Percentiles rank a stretch among this genome's conserved stretches.
Evolutionary conservation across 2,113 vertebrate genomes (phyloP).

Genomic region (Microcebus ravelobensis): DNA sequence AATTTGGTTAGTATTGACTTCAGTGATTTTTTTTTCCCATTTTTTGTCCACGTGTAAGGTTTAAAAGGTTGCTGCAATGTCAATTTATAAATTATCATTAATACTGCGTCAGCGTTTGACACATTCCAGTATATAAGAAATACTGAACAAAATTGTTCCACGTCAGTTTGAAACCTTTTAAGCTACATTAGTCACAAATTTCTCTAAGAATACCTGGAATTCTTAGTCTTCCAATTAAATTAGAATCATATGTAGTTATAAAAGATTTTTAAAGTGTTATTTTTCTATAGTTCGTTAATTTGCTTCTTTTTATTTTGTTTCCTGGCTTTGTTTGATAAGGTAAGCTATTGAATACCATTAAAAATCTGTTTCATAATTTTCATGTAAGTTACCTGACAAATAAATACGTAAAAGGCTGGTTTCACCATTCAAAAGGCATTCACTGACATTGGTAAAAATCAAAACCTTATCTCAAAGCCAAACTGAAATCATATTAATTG

Average conservation of each 20-base stretch:
- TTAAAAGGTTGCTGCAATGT: conserved; percentile 50
- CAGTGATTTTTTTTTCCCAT: background rate
- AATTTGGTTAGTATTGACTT: background rate
- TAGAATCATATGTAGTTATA: background rate
- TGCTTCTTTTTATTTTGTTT: background rate
- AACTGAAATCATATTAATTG: conserved; percentile 77
- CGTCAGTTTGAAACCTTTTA: conserved; percentile 63
- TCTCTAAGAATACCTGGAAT: conserved; percentile 60
- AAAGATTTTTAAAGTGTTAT: background rate
- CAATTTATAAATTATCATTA: conserved; percentile 71
- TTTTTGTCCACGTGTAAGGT: conserved; percentile 1
- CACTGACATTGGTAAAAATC: conserved; percentile 65
- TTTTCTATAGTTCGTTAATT: conserved; percentile 40
- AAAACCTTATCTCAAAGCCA: conserved; percentile 69
- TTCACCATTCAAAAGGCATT: conserved; percentile 67
- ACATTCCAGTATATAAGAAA: conserved; percentile 65
- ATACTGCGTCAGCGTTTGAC: conserved; percentile 58
- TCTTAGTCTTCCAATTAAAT: conserved; percentile 33
- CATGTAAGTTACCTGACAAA: conserved; percentile 56
- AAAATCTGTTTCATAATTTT: conserved; percentile 59
- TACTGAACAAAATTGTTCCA: conserved; percentile 59
- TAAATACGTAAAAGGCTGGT: conserved; percentile 65
- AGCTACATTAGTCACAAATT: conserved; percentile 61
- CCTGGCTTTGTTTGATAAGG: conserved; percentile 29
- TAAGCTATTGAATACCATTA: background rate